Evolutionary conservation across 2,888 invertebrate species (phyloP).

Genomic region (Lysandra bellargus): DNA sequence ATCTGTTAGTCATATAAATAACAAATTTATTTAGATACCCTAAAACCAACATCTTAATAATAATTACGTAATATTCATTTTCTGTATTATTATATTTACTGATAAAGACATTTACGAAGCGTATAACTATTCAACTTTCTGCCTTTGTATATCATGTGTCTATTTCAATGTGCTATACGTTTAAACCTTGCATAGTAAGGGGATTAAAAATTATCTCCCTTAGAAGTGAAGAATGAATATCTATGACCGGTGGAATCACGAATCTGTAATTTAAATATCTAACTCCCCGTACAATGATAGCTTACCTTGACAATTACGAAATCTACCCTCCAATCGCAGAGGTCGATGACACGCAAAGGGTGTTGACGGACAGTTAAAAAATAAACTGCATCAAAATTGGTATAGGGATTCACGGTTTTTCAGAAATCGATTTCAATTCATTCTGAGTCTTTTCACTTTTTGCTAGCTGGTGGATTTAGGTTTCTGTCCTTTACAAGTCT

Average conservation of each 20-base stretch:
- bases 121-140: too few relatives aligned
- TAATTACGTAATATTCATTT: too few relatives aligned
- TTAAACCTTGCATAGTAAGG: too few relatives aligned
- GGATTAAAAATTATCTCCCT: background rate
- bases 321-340: conserved; percentile 26
- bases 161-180: too few relatives aligned
- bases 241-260: background rate
- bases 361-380: conserved; percentile 27
- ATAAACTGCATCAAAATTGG: conserved; percentile 25
- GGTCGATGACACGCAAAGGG: conserved; percentile 22
- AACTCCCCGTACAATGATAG: conserved; percentile 2
- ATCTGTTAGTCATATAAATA: too few relatives aligned
- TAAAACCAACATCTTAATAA: too few relatives aligned
- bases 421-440: conserved; percentile 18
- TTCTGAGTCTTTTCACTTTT: conserved; percentile 3
- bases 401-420: conserved; percentile 9
- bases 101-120: too few relatives aligned
- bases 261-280: background rate
- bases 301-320: conserved; percentile 24
- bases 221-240: background rate
- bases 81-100: too few relatives aligned
- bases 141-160: too few relatives aligned
- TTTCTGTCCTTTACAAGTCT: background rate
- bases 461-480: background rate
- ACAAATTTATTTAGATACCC: too few relatives aligned